Evolutionary conservation across 53 echinoderm and acorn worm genomes (phyloP).

Genomic region (Temnopleurus reevesii): DNA sequence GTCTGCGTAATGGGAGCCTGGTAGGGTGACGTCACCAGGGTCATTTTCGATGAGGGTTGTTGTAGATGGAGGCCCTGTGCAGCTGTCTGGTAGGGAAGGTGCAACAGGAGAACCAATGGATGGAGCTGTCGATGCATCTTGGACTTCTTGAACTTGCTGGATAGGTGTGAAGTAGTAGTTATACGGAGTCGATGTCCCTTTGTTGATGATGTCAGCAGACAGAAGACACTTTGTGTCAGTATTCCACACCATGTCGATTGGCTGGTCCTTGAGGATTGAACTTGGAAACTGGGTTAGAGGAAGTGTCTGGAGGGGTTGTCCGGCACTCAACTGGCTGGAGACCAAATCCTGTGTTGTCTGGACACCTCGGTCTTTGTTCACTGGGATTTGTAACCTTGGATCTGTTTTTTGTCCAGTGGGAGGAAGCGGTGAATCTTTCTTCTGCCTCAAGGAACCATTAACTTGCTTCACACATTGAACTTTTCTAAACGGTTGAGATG

Average conservation of each 20-base stretch:
- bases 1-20: neutral
- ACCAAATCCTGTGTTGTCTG: neutral
- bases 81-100: neutral
- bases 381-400: neutral
- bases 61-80: neutral
- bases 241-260: neutral
- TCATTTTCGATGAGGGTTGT: neutral
- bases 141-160: neutral
- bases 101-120: neutral
- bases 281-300: neutral
- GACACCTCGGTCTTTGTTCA: neutral
- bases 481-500: no score
- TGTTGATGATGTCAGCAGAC: neutral
- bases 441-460: neutral
- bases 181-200: neutral
- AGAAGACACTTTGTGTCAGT: neutral
- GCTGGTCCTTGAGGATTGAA: neutral
- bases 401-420: neutral
- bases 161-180: slow-evolving; percentile 14
- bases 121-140: neutral
- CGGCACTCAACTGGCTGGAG: neutral
- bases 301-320: neutral
- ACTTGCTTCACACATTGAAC: no score
- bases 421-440: neutral
- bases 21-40: neutral